These are phyloP conservation scores for Athene noctua DNA, from an alignment of 2,113 vertebrate species.

Conservation along the genomic window DNA sequence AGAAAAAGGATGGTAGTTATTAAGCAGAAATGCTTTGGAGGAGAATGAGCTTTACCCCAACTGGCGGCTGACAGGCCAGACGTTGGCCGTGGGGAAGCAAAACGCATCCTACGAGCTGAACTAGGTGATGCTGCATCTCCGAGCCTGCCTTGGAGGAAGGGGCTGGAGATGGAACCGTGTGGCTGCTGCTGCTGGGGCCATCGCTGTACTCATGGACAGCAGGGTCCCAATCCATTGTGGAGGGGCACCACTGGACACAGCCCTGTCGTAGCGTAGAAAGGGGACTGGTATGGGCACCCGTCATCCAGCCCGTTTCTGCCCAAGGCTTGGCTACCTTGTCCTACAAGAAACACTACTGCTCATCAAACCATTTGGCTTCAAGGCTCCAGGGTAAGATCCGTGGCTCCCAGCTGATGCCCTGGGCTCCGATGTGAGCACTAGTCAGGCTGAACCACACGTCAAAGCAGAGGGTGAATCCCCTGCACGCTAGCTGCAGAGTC, in stretches of 20 bases:
- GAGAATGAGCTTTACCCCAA: not conserved
- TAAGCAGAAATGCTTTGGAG: not conserved
- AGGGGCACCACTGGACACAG: not conserved
- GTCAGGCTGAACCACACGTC: accelerated
- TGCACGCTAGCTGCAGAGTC: not conserved
- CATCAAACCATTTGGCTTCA: not conserved
- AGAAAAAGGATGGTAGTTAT: not conserved
- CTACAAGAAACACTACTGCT: not conserved
- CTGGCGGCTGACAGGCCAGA: not conserved
- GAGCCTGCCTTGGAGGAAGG: not conserved
- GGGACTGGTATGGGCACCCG: not conserved
- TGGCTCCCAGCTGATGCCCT: not conserved
- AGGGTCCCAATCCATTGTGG: too few species aligned
- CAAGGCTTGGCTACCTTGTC: not conserved
- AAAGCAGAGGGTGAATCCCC: not conserved
- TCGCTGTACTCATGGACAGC: not conserved
- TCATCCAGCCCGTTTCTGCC: not conserved
- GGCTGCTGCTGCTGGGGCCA: not conserved
- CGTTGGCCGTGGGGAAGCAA: not conserved
- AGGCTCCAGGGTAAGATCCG: not conserved
- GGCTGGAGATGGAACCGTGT: accelerated
- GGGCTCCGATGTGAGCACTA: not conserved
- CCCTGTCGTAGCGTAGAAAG: accelerated
- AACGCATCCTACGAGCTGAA: not conserved
- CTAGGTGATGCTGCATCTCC: not conserved